phyloP scores from a whole-genome alignment of 2,113 vertebrate species.

The Crocuta crocuta region DNA sequence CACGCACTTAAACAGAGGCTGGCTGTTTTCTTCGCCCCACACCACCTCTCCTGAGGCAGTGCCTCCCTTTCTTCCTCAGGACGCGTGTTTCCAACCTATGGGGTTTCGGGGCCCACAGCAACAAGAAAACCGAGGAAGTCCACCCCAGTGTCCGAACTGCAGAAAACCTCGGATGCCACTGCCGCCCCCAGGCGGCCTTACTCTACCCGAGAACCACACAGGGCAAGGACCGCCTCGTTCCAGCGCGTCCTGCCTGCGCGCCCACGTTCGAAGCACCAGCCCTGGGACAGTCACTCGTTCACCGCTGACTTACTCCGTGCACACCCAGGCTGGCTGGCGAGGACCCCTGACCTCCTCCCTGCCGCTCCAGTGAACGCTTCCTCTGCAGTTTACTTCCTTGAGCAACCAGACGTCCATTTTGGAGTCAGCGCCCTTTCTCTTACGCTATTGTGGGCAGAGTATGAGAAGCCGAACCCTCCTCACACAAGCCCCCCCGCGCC shows the following conservation, averaged over 20 bases:
- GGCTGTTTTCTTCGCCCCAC: not conserved
- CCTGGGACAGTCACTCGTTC: not conserved
- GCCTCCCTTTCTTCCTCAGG: not conserved
- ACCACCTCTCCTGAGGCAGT: not conserved
- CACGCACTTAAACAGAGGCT: not conserved
- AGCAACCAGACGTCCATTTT: not conserved
- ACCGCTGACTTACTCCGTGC: not conserved
- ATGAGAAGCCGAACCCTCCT: not conserved
- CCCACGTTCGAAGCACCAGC: not conserved
- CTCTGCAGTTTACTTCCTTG: not conserved
- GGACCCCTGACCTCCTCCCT: not conserved
- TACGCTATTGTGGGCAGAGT: not conserved
- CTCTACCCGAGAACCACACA: not conserved
- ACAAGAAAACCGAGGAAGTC: not conserved
- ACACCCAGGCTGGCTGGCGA: not conserved
- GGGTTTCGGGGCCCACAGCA: not conserved
- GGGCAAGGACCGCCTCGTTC: not conserved
- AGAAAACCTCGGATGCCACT: not conserved
- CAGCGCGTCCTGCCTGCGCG: not conserved
- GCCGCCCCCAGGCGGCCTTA: not conserved
- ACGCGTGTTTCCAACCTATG: not conserved
- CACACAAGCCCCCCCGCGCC: not conserved
- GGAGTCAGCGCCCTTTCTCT: not conserved
- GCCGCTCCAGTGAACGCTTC: not conserved
- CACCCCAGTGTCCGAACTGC: not conserved